Conservation (phyloP, 1,140 invertebrate species). For the Bombus ignitus region DNA sequence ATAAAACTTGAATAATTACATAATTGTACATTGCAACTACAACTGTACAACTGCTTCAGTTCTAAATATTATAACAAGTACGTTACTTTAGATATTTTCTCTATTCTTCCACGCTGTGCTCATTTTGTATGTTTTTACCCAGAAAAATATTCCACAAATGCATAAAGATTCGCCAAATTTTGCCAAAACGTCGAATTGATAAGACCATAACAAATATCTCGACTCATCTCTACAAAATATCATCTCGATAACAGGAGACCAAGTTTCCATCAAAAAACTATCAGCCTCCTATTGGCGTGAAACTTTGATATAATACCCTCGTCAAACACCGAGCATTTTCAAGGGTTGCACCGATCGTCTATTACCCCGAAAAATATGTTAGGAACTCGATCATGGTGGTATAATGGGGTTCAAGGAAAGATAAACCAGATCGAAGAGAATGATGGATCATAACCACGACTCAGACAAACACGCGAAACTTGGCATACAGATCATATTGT, state of each 20-base stretch:
- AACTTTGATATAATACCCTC: not conserved
- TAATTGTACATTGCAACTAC: no score
- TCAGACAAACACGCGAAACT: slow-evolving; percentile 26
- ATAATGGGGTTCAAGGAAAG: slow-evolving; percentile 47
- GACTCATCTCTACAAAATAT: not conserved
- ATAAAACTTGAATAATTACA: no score
- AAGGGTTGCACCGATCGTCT: not conserved
- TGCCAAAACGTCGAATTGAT: no score
- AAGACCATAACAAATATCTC: not conserved
- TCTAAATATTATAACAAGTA: no score
- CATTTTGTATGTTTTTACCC: no score
- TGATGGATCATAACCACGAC: slow-evolving; percentile 48
- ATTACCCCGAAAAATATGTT: slow-evolving; percentile 39
- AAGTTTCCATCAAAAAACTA: no score
- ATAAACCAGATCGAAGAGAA: slow-evolving; percentile 40
- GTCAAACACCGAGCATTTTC: slow-evolving; percentile 14
- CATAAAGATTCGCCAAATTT: no score
- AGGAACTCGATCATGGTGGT: slow-evolving; percentile 48
- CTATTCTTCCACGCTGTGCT: no score
- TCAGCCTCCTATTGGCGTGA: not conserved
- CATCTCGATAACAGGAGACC: not conserved
- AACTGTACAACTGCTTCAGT: no score
- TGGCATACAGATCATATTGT: slow-evolving; percentile 31
- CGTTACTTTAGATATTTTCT: no score
- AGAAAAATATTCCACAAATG: no score